Evolutionary conservation across 2,888 invertebrate genomes (phyloP).

Genomic region (Tetropium fuscum): DNA sequence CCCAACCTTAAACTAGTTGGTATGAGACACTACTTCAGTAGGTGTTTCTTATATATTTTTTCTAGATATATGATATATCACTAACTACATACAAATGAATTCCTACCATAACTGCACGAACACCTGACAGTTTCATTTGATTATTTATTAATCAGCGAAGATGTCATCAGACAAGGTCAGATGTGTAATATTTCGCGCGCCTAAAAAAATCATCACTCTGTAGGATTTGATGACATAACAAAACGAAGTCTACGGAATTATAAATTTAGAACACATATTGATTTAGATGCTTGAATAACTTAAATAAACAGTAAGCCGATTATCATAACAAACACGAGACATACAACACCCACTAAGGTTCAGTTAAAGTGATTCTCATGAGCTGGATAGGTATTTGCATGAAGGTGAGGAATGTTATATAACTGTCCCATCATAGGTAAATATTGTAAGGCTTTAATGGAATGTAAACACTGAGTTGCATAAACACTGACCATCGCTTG

Average conservation of each 20-base stretch:
- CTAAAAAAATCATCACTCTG: not conserved
- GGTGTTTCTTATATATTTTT: not conserved
- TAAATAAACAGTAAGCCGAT: conserved; percentile 2
- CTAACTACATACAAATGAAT: conserved; percentile 10
- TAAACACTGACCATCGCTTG: no score
- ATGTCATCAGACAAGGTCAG: conserved; percentile 8
- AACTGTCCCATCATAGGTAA: no score
- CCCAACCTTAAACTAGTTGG: no score
- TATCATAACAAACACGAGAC: conserved; percentile 3
- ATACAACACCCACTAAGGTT: conserved; percentile 6
- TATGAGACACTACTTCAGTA: no score
- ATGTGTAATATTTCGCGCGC: not conserved
- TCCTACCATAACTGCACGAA: not conserved
- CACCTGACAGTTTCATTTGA: conserved; percentile 11
- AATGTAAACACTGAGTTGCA: no score
- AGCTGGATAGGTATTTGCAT: no score
- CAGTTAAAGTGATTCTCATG: not conserved
- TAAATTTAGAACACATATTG: not conserved
- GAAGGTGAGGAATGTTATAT: no score
- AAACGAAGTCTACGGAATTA: not conserved
- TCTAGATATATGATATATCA: no score
- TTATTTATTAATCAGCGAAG: conserved; percentile 10
- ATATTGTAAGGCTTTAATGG: no score
- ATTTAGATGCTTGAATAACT: conserved; percentile 1
- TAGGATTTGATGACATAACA: conserved; percentile 13